Percentiles rank a stretch among this genome's conserved stretches.
Evolutionary conservation across 2,797 vertebrate genomes (phyloP).

Genomic region (Nannoperca obscura): DNA sequence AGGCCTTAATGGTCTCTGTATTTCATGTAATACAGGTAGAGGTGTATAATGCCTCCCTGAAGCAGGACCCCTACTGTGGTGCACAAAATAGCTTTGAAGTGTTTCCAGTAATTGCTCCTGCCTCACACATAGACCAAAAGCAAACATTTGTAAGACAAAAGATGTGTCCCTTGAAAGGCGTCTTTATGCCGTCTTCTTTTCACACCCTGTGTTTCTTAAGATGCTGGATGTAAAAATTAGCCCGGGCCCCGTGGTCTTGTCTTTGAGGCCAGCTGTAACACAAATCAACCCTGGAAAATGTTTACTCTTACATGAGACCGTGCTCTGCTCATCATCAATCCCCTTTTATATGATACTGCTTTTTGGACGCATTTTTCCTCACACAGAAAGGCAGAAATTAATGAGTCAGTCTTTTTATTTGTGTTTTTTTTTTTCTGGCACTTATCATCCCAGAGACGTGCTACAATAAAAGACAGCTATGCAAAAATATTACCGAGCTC

Average conservation of each 20-base stretch:
- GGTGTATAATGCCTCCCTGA: conserved; percentile 27
- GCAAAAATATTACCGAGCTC: conserved; percentile 3
- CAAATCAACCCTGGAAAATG: neutral
- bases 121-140: conserved; percentile 42
- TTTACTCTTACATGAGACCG: neutral
- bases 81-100: conserved; percentile 52
- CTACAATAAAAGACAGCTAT: conserved; percentile 24
- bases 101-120: conserved; percentile 50
- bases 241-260: neutral
- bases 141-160: conserved; percentile 51
- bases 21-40: conserved; percentile 32
- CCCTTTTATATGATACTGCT: conserved; percentile 46
- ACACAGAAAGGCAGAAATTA: conserved; percentile 60
- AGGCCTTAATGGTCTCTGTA: conserved; percentile 43
- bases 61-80: conserved; percentile 41
- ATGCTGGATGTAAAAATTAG: conserved; percentile 1
- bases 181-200: conserved; percentile 5
- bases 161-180: conserved; percentile 23
- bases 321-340: conserved; percentile 45
- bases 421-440: conserved; percentile 25
- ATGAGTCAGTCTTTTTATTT: conserved; percentile 37
- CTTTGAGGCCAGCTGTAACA: conserved; percentile 10
- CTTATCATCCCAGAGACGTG: conserved; percentile 15
- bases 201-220: conserved; percentile 13
- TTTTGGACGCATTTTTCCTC: conserved; percentile 38